These are phyloP conservation scores for Peromyscus melanophrys DNA, from an alignment of 2,797 vertebrate species.

Conservation along the genomic window DNA sequence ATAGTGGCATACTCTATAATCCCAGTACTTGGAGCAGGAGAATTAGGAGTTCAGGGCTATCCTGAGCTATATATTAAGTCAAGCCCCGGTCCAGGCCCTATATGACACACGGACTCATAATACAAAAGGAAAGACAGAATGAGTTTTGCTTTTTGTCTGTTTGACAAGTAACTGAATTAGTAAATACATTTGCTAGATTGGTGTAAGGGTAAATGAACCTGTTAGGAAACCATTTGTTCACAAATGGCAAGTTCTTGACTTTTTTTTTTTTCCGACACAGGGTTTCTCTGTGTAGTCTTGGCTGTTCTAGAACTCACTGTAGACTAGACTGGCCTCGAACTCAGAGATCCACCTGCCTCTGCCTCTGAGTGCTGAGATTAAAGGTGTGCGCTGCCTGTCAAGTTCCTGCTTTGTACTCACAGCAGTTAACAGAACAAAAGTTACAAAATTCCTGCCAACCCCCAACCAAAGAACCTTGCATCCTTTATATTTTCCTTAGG, in stretches of 20 bases:
- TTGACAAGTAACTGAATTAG: constrained; percentile 62
- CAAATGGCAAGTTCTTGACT: background rate
- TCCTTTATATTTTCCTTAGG: constrained; percentile 47
- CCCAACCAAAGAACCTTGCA: background rate
- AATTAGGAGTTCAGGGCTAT: background rate
- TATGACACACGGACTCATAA: background rate
- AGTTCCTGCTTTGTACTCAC: constrained; percentile 38
- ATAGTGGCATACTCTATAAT: background rate
- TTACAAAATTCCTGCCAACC: background rate
- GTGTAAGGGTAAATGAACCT: constrained; percentile 58
- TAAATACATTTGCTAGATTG: constrained; percentile 65
- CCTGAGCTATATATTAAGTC: background rate
- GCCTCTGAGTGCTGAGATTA: background rate
- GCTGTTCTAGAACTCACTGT: background rate
- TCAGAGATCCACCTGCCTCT: background rate
- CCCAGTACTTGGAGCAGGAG: background rate
- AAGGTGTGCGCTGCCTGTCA: background rate
- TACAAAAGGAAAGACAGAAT: background rate
- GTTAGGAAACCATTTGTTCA: constrained; percentile 30
- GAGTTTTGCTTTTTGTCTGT: constrained; percentile 43
- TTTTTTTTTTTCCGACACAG: background rate
- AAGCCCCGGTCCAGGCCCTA: background rate
- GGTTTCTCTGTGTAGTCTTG: background rate
- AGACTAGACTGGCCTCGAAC: background rate
- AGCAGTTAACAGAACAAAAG: constrained; percentile 41